These are phyloP conservation scores for Bombus consobrinus DNA, from an alignment of 1,140 invertebrate genomes.

Conservation along the genomic window DNA sequence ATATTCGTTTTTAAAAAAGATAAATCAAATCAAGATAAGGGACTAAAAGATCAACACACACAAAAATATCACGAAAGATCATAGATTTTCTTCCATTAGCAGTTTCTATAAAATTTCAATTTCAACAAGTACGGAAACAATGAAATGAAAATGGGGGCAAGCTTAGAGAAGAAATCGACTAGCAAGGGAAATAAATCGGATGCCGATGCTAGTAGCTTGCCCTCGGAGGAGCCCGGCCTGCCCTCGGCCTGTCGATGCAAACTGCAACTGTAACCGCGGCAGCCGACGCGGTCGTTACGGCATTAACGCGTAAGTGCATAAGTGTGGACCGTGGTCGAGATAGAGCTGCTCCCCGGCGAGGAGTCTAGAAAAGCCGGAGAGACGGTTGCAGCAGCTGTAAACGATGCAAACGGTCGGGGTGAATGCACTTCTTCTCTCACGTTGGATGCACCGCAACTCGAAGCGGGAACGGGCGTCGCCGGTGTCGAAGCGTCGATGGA, in stretches of 20 bases:
- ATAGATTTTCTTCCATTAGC: too few relatives aligned
- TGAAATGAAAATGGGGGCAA: not conserved
- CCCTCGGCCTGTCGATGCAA: conserved; percentile 35
- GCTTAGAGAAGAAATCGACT: not conserved
- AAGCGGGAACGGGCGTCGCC: conserved; percentile 4
- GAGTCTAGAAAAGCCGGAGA: conserved; percentile 51
- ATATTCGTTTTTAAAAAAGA: too few relatives aligned
- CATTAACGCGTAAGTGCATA: conserved; percentile 72
- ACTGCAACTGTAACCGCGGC: conserved; percentile 37
- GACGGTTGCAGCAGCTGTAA: conserved; percentile 49
- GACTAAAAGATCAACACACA: too few relatives aligned
- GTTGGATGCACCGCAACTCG: conserved; percentile 27
- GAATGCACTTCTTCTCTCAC: conserved; percentile 67
- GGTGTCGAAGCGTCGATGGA: conserved; percentile 18
- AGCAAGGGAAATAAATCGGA: conserved; percentile 29
- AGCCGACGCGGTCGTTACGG: conserved; percentile 60
- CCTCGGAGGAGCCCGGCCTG: conserved; percentile 27
- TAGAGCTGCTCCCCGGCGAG: conserved; percentile 44
- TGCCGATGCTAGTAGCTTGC: not conserved
- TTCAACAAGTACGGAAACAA: not conserved
- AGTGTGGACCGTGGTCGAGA: conserved; percentile 65
- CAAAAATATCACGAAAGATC: not conserved
- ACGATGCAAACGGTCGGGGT: conserved; percentile 58
- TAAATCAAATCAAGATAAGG: too few relatives aligned
- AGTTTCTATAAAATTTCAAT: not conserved